Conservation (phyloP, 2,888 invertebrate genomes). For the Adineta ricciae region DNA sequence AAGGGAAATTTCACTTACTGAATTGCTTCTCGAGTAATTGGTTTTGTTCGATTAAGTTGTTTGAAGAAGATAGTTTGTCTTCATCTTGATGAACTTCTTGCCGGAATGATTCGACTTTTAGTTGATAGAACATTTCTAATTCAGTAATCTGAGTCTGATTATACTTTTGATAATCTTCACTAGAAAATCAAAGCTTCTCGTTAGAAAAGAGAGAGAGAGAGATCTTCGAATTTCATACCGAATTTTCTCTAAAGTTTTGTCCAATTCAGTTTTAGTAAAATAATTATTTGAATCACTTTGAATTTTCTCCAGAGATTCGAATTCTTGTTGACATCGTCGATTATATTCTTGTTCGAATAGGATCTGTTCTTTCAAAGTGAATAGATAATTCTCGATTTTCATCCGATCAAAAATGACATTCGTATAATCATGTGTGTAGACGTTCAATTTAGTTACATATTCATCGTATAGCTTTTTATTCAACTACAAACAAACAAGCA, state of each 20-base stretch:
- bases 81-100: background rate
- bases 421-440: background rate
- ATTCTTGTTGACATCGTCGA: background rate
- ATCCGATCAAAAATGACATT: background rate
- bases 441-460: background rate
- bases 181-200: background rate
- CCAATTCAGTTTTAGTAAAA: background rate
- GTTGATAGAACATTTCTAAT: background rate
- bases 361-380: background rate
- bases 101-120: background rate
- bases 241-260: background rate
- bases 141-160: background rate
- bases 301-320: background rate
- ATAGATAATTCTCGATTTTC: background rate
- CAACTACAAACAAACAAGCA: background rate
- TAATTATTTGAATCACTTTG: background rate
- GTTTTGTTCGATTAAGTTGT: background rate
- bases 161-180: background rate
- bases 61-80: background rate
- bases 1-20: background rate
- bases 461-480: background rate
- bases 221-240: background rate
- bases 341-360: background rate
- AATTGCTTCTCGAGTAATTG: background rate
- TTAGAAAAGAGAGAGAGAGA: background rate